Base-by-base conservation (phyloP, 2,113 vertebrate genomes). In the Procavia capensis region DNA sequence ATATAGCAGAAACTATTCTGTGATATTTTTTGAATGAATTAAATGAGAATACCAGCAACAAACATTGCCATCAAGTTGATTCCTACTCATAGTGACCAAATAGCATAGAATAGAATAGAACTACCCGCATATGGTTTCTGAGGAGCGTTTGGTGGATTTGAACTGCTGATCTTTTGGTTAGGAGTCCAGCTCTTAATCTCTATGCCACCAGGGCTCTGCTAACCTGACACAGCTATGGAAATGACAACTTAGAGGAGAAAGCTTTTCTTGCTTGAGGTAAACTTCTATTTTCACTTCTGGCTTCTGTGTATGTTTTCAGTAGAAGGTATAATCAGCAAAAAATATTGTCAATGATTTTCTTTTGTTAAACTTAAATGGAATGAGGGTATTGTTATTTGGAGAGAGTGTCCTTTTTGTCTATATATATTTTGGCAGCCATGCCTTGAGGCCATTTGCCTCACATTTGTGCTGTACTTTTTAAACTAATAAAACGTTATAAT, bases 311-410 rank as follows among this genome's bases (percentile, higher is more conserved):
- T 70, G 16, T 89, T 81, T 95, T 68, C 19, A 86, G 45, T 6
- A 25, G 43, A 17, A 89, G 72, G 3, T 17, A 66, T 68, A 9
- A 7, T 74, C 22, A 50, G n/a, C 54, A 59, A 78, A 88, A 66
- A 17, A 85, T 79, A 43, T 43, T 78, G 93, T 90, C 20, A 39
- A 0, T 72, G 6, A 6, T 90, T 92, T 94, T 50, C 16, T 70
- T 70, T 70, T 70, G 64, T 68, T 34, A 68, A 82, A 57, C 5
- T 78, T 0, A 66, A 17, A 50, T 61, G 6, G 19, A 29, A 7
- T 78, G 64, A 80, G 24, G 25, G 36, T 45, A 72, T 25, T 64
- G 22, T 25, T 88, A 36, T 47, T 85, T 93, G 22, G 24, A 1
- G 24, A 1, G 9, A 31, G 0, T 45, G 20, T 36, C 2, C 9